Conservation (phyloP, 1,140 invertebrate genomes). For the Antheraea pernyi region DNA sequence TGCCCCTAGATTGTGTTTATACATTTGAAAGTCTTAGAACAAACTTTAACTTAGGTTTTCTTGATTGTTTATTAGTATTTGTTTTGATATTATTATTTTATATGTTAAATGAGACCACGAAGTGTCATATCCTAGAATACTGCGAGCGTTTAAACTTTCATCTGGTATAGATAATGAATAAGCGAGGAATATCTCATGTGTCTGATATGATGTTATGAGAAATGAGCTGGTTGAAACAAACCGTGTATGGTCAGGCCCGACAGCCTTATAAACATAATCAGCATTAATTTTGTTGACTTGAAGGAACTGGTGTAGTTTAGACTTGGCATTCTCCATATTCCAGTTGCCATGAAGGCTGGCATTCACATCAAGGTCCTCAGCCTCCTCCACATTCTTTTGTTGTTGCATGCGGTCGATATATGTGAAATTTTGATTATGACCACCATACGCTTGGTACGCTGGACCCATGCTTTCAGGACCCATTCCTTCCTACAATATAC, state of each 20-base stretch:
- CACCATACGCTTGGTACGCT: constrained; percentile 84
- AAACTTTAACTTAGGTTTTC: too few species aligned
- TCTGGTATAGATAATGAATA: not conserved
- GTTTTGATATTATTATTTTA: too few species aligned
- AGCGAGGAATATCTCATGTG: too few species aligned
- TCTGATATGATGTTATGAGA: not conserved
- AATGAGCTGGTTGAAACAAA: constrained; percentile 69
- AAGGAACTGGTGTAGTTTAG: constrained; percentile 96
- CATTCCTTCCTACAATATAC: constrained; percentile 83
- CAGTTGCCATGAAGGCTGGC: constrained; percentile 97
- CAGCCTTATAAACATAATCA: constrained; percentile 95
- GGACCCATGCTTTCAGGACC: constrained; percentile 86
- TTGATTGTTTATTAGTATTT: too few species aligned
- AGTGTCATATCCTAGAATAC: too few species aligned
- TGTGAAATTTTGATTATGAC: constrained; percentile 79
- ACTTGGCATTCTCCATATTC: constrained; percentile 98
- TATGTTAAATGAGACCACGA: too few species aligned
- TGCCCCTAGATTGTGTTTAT: too few species aligned
- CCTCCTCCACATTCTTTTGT: constrained; percentile 90
- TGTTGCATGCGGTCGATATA: constrained; percentile 90
- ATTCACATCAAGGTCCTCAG: constrained; percentile 96
- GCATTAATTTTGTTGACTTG: constrained; percentile 93
- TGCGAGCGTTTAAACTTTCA: too few species aligned
- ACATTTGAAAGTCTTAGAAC: too few species aligned
- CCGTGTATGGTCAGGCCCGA: constrained; percentile 96